Conservation (phyloP, 2,888 invertebrate genomes). For the Platerodrilus igneus region DNA sequence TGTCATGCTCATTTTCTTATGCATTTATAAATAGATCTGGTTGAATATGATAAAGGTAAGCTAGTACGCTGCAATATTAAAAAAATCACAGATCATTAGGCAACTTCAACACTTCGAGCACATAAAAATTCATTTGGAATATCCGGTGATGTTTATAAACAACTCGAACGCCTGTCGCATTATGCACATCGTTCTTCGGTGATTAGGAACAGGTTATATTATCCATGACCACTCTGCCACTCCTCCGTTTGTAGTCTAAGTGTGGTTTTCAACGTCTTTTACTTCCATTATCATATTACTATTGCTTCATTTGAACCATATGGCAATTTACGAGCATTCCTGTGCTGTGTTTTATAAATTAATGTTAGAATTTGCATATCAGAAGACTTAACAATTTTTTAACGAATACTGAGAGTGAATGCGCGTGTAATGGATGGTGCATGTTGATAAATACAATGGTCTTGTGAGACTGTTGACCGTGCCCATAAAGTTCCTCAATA, state of each 20-base stretch:
- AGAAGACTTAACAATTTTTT: too few species aligned
- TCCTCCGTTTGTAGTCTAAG: conserved; percentile 35
- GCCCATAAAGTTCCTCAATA: conserved; percentile 24
- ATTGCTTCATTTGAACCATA: conserved; percentile 9
- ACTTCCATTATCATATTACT: conserved; percentile 32
- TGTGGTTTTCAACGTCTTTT: conserved; percentile 32
- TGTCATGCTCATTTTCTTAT: too few species aligned
- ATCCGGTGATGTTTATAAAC: conserved; percentile 31
- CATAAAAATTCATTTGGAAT: too few species aligned
- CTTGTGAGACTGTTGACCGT: conserved; percentile 19
- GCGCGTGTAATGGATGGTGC: conserved; percentile 8
- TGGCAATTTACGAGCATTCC: conserved; percentile 11
- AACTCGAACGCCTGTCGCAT: conserved; percentile 42
- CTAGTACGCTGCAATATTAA: too few species aligned
- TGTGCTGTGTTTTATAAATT: conserved; percentile 9
- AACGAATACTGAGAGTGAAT: conserved; percentile 9
- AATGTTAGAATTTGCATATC: conserved; percentile 12
- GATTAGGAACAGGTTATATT: conserved; percentile 47
- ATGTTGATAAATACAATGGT: conserved; percentile 13
- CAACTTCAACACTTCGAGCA: too few species aligned
- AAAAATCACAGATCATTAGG: too few species aligned
- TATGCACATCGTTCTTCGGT: conserved; percentile 42
- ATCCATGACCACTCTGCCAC: conserved; percentile 38
- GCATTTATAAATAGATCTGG: too few species aligned
- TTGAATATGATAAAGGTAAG: too few species aligned